Conservation (phyloP, 2,113 vertebrate genomes). For the Proterorhinus semilunaris region DNA sequence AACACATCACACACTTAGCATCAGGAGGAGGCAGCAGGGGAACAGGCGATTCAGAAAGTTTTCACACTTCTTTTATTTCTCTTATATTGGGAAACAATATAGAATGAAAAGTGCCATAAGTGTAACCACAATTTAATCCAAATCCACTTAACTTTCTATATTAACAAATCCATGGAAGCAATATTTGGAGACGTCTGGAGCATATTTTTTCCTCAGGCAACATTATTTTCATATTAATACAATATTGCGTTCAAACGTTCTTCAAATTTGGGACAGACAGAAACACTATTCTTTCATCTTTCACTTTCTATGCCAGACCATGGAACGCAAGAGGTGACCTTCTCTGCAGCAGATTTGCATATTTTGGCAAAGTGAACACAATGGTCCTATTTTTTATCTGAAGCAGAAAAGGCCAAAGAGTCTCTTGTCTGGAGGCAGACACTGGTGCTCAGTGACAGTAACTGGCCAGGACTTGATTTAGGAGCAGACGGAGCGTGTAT, state of each 20-base stretch:
- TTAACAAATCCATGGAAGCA: too few relatives aligned
- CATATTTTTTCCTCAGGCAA: too few relatives aligned
- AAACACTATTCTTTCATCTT: background rate
- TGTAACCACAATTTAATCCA: too few relatives aligned
- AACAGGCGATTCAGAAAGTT: slow-evolving; percentile 1
- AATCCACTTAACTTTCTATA: too few relatives aligned
- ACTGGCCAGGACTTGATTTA: background rate
- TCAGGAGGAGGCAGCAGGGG: slow-evolving; percentile 15
- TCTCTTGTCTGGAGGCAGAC: background rate
- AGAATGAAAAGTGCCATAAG: too few relatives aligned
- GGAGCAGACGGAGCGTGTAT: background rate
- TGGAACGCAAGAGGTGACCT: slow-evolving; percentile 13
- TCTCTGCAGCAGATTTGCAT: background rate
- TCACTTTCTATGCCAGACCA: background rate
- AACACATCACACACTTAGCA: slow-evolving; percentile 5
- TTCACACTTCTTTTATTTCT: too few relatives aligned
- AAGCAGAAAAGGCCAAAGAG: slow-evolving; percentile 5
- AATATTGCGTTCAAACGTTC: background rate
- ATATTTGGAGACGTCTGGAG: background rate
- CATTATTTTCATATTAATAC: background rate
- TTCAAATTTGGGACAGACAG: background rate
- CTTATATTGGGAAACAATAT: too few relatives aligned
- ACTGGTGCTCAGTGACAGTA: slow-evolving; percentile 5
- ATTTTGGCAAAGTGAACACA: background rate
- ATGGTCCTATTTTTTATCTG: slow-evolving; percentile 4